These are phyloP conservation scores for Oenanthe oenanthe DNA, from an alignment of 2,113 vertebrate genomes.

Conservation along the genomic window DNA sequence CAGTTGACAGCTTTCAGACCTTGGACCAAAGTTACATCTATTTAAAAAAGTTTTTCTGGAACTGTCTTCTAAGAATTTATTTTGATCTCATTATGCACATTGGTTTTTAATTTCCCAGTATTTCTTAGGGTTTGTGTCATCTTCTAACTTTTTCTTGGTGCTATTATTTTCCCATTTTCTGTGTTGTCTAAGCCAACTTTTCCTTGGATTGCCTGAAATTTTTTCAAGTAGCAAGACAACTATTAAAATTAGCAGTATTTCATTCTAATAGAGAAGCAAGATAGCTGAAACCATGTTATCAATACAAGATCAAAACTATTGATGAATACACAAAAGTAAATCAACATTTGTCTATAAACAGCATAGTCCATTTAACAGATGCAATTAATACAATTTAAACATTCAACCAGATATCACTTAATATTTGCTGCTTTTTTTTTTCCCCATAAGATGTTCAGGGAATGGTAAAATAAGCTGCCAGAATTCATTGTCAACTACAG, in stretches of 20 bases:
- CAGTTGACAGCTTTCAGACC: neutral
- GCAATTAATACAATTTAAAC: constrained; percentile 50
- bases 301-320: constrained; percentile 73
- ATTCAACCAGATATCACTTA: neutral
- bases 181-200: neutral
- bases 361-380: constrained; percentile 20
- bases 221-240: neutral
- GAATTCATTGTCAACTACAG: neutral
- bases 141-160: neutral
- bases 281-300: constrained; percentile 36
- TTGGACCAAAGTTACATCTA: neutral
- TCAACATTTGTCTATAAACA: constrained; percentile 56
- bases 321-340: constrained; percentile 62
- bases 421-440: neutral
- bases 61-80: neutral
- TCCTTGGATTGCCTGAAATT: neutral
- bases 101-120: neutral
- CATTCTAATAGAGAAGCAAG: constrained; percentile 48
- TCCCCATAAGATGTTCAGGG: neutral
- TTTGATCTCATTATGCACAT: neutral
- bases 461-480: neutral
- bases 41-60: neutral
- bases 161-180: neutral
- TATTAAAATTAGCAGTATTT: constrained; percentile 39
- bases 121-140: neutral